These are phyloP conservation scores for Dendrolimus kikuchii DNA, from an alignment of 1,140 invertebrate species.

Conservation along the genomic window DNA sequence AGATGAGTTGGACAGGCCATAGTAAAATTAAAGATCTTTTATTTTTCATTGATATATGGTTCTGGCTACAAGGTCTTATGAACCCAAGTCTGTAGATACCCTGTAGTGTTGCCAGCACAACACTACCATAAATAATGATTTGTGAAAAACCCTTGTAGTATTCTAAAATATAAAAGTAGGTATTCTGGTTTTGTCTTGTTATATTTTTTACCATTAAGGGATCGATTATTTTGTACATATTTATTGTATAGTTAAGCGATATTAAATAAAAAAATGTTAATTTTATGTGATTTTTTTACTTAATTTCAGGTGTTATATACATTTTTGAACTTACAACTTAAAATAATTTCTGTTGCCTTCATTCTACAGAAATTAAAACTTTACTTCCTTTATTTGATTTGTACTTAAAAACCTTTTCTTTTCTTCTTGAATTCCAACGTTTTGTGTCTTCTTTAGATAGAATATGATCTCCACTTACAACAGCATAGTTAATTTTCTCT, in stretches of 20 bases:
- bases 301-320: background rate
- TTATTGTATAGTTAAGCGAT: conserved; percentile 21
- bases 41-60: no score
- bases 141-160: no score
- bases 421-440: conserved; percentile 50
- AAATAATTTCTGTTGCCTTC: conserved; percentile 7
- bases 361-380: conserved; percentile 27
- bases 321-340: background rate
- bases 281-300: conserved; percentile 9
- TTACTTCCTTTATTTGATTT: conserved; percentile 32
- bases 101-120: no score
- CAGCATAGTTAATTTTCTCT: conserved; percentile 42
- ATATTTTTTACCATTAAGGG: conserved; percentile 11
- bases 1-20: no score
- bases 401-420: conserved; percentile 58
- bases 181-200: no score
- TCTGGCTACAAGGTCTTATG: no score
- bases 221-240: conserved; percentile 29
- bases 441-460: conserved; percentile 46
- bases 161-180: no score
- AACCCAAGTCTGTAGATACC: no score
- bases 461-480: conserved; percentile 39
- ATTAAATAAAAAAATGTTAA: conserved; percentile 31
- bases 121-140: no score
- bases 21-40: no score